Percentiles rank a stretch among this genome's conserved stretches.
These are phyloP conservation scores for Prionailurus viverrinus DNA, from an alignment of 2,113 vertebrate genomes.

Conservation along the genomic window DNA sequence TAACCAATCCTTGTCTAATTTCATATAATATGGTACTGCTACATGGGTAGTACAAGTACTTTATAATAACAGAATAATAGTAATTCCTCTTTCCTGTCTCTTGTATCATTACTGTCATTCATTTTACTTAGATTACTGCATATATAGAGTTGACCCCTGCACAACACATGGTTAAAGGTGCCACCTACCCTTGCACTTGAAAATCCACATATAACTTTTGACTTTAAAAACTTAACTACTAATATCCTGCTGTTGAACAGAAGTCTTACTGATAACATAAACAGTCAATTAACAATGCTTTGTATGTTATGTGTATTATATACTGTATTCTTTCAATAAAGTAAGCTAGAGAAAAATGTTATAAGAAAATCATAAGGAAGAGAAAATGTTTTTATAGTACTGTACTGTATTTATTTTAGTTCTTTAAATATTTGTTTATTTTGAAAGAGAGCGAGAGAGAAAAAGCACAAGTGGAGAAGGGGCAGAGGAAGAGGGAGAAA, in stretches of 20 bases:
- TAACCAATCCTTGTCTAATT: neutral
- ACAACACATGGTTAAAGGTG: neutral
- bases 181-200: neutral
- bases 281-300: neutral
- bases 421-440: no score
- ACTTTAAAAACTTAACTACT: neutral
- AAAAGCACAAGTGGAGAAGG: no score
- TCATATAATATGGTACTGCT: neutral
- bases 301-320: neutral
- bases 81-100: neutral
- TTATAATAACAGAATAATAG: neutral
- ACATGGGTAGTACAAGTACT: no score
- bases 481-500: no score
- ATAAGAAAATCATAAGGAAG: neutral
- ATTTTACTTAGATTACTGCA: neutral
- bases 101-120: neutral
- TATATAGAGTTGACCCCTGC: neutral
- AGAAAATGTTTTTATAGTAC: neutral
- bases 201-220: neutral
- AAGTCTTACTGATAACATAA: neutral
- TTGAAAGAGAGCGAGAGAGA: no score
- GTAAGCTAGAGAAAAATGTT: neutral
- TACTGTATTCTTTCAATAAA: neutral
- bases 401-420: neutral
- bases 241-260: neutral